Base-by-base conservation (phyloP, 2,888 invertebrate genomes). In the Thelaira solivaga region DNA sequence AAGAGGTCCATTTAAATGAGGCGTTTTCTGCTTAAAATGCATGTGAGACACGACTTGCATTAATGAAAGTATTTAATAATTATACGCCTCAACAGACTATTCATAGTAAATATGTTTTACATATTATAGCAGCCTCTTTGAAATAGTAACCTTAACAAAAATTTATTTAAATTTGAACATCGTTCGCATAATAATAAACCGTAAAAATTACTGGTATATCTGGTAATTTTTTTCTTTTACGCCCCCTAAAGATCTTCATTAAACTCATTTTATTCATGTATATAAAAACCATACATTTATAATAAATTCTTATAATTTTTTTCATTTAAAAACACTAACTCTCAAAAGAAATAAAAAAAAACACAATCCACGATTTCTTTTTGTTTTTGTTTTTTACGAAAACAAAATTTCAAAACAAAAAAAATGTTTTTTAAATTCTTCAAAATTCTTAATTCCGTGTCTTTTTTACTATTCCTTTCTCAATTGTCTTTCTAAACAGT, bases 401-500 rank as follows among this genome's bases (percentile, higher is more conserved):
- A 57, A 29, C 34, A 39, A 22, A 55, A 49, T 39, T 41, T 34
- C 18, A 43, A 43, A 51, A 74, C 26, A 26, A 26, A 26, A 26
- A 26, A 26, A n/a, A n/a, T n/a, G n/a, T 13, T 31, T 29, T 59
- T 73, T 24, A 8, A 24, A 67, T n/a, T 36, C 67, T 72, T 72
- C 73, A 43, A 73, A 73, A 59, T 69, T 68, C 49, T 68, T 62
- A 67, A 61, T 69, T 29, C 36, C 43, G 49, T 74, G 59, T 61
- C 49, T 67, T 55, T 39, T 72, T 72, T 68, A 61, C 65, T 76
- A 61, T 72, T 55, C 72, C 74, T 61, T 71, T 78, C 61, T 78
- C 43, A 57, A 71, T 76, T 71, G 71, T 76, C 71, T 76, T 72
- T 76, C 69, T 62, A 65, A 74, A 74, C 78, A 78, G 78, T 78